phyloP scores from a whole-genome alignment of 2,888 invertebrate genomes.

The Morinoia aosen region DNA sequence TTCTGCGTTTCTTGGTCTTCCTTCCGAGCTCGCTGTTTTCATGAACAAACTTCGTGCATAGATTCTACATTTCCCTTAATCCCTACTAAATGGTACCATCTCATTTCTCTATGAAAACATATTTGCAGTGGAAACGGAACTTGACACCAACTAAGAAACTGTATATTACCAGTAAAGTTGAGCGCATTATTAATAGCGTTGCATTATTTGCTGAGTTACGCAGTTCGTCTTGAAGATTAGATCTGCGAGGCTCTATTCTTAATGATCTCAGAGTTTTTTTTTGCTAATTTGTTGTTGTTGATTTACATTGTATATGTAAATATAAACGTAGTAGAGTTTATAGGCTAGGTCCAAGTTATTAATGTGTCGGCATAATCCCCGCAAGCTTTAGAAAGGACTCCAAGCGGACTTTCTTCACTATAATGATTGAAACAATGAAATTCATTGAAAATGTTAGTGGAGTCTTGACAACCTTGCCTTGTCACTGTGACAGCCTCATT shows the following conservation, averaged over 20 bases:
- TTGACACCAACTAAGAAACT: too few species aligned
- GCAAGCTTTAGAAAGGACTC: background rate
- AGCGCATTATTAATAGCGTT: too few species aligned
- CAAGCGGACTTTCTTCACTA: background rate
- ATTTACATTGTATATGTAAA: background rate
- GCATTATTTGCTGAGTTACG: too few species aligned
- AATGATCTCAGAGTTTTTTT: background rate
- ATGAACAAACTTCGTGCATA: too few species aligned
- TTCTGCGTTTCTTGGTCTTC: too few species aligned
- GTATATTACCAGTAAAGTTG: too few species aligned
- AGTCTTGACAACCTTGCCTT: background rate
- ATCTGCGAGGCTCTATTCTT: background rate
- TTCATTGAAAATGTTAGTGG: background rate
- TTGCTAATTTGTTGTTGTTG: background rate
- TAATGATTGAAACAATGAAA: background rate
- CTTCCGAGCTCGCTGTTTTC: too few species aligned
- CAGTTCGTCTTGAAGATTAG: too few species aligned
- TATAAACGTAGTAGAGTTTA: background rate
- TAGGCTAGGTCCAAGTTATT: background rate
- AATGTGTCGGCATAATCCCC: background rate
- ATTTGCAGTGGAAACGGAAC: too few species aligned
- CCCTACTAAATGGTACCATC: too few species aligned
- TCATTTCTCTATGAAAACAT: too few species aligned
- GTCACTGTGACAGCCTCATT: background rate
- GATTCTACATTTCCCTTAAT: too few species aligned